Base-by-base conservation (phyloP, 1,140 invertebrate genomes). In the Orussus abietinus region DNA sequence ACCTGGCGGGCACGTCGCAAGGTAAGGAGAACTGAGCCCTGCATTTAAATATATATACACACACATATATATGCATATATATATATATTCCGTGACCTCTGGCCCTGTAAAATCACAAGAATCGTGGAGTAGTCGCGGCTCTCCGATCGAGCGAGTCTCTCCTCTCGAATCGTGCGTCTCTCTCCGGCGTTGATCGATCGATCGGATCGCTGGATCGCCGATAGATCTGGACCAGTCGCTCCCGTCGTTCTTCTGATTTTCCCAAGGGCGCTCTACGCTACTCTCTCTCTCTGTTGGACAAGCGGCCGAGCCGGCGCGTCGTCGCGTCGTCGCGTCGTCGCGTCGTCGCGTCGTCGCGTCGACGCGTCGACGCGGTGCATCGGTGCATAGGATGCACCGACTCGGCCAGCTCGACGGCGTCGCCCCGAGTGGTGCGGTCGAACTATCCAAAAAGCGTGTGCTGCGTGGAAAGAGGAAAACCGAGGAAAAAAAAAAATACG, bases 1-100 rank as follows among this genome's bases (percentile, higher is more conserved):
- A 88, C 65, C 74, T 87, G 61, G 84, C 85, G 53, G 84, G 85
- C 60, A 88, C 85, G 64, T 86, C 86, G 61, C 86, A 88, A 88
- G 86, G 86, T 88, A 84, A 88, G 85, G 82, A 62, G 51, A 59
- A 64, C 28, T 11, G 5, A 5, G n/a, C 5, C 11, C n/a, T 31
- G 11, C 5, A 31, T 31, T 6, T 31, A 31, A 29, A 29, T 25
- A 38, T 18, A 14, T 6, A 45, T 12, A 38, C 21, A 45, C 21
- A 18, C 30, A 45, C 28, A 32, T 41, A 2, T 20, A 33, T 38
- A 38, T 17, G 33, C 11, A 37, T 12, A 15, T 28, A 15, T 35
- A 30, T 28, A 14, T n/a, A 22, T 22, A 17, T 31, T 26, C 33
- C 31, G 39, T 21, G 22, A 26, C 25, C 11, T 43, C 12, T 36